Conservation (phyloP, 2,113 vertebrate genomes). For the Pungitius pungitius region DNA sequence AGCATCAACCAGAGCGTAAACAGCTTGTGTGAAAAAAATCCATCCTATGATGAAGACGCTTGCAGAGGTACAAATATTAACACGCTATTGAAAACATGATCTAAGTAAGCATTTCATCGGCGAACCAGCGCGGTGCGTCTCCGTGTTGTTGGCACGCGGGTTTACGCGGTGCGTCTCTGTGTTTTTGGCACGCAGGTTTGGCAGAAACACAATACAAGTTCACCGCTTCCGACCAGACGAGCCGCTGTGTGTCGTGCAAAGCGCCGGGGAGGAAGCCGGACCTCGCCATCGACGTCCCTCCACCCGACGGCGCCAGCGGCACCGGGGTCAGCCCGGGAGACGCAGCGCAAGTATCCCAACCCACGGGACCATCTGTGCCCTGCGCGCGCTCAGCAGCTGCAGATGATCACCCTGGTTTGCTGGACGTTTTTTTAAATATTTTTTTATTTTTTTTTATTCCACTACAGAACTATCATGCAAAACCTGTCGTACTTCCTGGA, state of each 20-base stretch:
- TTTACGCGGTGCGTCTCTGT: too few relatives aligned
- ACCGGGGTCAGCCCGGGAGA: background rate
- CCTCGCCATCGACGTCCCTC: accelerated
- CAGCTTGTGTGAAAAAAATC: accelerated
- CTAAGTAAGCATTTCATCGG: too few relatives aligned
- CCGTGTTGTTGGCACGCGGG: too few relatives aligned
- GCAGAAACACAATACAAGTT: accelerated
- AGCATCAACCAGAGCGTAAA: background rate
- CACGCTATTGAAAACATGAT: too few relatives aligned
- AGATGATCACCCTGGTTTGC: background rate
- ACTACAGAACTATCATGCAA: constrained; percentile 26
- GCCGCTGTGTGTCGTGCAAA: background rate
- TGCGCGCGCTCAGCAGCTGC: background rate
- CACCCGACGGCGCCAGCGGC: accelerated
- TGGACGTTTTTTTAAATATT: background rate
- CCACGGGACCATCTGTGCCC: background rate
- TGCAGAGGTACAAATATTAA: constrained; percentile 34
- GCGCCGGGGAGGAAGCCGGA: too few relatives aligned
- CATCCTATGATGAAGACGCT: accelerated
- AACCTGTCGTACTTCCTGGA: background rate
- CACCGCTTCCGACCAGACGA: accelerated
- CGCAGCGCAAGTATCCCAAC: constrained; percentile 29
- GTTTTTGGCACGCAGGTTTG: background rate
- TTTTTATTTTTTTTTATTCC: too few relatives aligned
- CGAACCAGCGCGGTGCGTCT: too few relatives aligned